Percentiles rank a stretch among this genome's conserved stretches.
These are phyloP conservation scores for Tapirus terrestris DNA, from an alignment of 2,113 vertebrate species.

Conservation along the genomic window DNA sequence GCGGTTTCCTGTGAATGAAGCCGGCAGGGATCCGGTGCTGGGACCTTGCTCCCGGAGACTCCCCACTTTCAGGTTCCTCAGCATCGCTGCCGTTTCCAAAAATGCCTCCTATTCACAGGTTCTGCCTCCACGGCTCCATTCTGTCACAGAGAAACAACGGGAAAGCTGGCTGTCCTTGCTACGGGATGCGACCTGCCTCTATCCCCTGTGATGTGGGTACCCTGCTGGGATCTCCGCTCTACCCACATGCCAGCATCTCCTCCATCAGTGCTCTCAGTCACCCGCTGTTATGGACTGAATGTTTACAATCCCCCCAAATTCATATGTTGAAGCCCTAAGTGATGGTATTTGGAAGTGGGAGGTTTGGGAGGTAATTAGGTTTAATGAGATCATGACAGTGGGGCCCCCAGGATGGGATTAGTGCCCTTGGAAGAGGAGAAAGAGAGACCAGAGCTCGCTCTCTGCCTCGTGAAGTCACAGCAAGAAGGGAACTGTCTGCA, in stretches of 20 bases:
- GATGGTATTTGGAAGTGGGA: background rate
- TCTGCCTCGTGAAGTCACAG: background rate
- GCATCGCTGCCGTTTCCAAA: background rate
- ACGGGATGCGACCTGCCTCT: background rate
- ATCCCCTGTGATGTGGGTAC: accelerated
- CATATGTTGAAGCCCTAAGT: background rate
- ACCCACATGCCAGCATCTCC: too few species aligned
- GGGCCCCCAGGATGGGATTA: background rate
- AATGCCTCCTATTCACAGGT: background rate
- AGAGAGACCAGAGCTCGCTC: background rate
- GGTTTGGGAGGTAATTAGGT: background rate
- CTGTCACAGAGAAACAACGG: background rate
- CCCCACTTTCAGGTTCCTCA: too few species aligned
- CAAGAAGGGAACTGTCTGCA: background rate
- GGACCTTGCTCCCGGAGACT: background rate
- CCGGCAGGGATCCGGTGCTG: accelerated
- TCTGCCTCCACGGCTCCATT: background rate
- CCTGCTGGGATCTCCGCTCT: background rate
- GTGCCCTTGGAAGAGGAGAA: background rate
- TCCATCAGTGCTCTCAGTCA: accelerated
- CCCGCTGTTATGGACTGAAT: background rate
- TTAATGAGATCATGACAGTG: background rate
- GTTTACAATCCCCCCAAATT: background rate
- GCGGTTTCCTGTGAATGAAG: background rate
- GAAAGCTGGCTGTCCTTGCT: background rate